Evolutionary conservation across 2,797 vertebrate genomes (phyloP).

Genomic region (Hydrocynus forskahlii): DNA sequence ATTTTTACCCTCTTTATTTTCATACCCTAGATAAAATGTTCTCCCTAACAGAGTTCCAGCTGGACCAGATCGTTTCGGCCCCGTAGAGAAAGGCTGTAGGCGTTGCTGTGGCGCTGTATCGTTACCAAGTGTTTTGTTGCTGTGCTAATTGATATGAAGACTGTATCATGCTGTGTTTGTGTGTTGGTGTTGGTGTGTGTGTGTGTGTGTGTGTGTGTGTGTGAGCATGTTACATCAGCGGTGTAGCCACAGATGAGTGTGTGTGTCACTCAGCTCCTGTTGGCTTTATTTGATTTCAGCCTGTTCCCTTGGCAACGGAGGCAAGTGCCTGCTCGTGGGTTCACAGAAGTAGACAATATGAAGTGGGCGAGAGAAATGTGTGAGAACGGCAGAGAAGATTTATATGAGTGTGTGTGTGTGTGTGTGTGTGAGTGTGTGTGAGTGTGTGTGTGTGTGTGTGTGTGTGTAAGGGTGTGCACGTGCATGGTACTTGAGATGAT

Average conservation of each 20-base stretch:
- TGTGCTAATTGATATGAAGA: too few relatives aligned
- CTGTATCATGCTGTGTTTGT: too few relatives aligned
- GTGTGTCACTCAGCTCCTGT: slow-evolving; percentile 50
- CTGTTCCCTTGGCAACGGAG: slow-evolving; percentile 64
- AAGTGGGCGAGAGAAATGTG: slow-evolving; percentile 58
- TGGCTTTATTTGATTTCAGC: slow-evolving; percentile 60
- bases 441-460: neutral
- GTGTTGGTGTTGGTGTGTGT: slow-evolving; percentile 48
- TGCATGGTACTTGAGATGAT: slow-evolving; percentile 6
- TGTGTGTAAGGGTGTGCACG: neutral
- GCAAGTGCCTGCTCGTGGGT: slow-evolving; percentile 55
- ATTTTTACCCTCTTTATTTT: too few relatives aligned
- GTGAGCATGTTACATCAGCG: slow-evolving; percentile 51
- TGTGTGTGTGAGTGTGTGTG: neutral
- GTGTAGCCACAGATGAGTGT: slow-evolving; percentile 48
- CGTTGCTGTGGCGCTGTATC: too few relatives aligned
- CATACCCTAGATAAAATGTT: too few relatives aligned
- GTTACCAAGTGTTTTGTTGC: too few relatives aligned
- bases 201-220: slow-evolving; percentile 36
- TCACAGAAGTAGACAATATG: slow-evolving; percentile 60
- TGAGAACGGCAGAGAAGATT: slow-evolving; percentile 44
- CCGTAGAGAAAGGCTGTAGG: too few relatives aligned
- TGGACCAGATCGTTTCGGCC: too few relatives aligned
- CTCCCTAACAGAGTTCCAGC: too few relatives aligned
- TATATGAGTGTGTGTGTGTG: slow-evolving; percentile 15